These are phyloP conservation scores for Malacoraja senta DNA, from an alignment of 2,797 vertebrate species.

Conservation along the genomic window DNA sequence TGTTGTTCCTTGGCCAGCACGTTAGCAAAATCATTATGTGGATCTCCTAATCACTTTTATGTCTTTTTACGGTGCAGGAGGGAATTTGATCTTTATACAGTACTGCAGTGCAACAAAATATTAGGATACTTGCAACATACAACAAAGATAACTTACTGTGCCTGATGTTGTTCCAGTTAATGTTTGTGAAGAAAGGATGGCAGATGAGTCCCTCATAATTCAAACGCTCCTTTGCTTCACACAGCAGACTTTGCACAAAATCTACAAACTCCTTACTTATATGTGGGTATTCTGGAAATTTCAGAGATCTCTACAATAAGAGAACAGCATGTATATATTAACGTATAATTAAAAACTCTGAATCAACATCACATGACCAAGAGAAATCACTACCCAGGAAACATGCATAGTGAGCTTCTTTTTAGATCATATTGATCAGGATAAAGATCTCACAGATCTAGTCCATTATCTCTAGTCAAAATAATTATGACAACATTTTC, in stretches of 20 bases:
- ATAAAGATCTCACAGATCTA: neutral
- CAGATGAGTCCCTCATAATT: conserved; percentile 80
- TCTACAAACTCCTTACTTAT: conserved; percentile 74
- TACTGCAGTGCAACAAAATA: neutral
- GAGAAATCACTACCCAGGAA: neutral
- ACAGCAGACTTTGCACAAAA: conserved; percentile 80
- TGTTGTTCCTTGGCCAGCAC: neutral
- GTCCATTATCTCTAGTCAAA: neutral
- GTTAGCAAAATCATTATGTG: neutral
- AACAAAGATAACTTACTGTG: conserved; percentile 66
- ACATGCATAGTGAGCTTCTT: neutral
- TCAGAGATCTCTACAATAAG: conserved; percentile 69
- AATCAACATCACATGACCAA: neutral
- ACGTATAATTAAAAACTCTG: neutral
- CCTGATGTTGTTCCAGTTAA: conserved; percentile 79
- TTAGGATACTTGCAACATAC: conserved; percentile 40
- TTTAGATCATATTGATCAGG: neutral
- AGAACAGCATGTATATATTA: neutral
- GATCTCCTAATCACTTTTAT: neutral
- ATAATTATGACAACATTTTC: neutral
- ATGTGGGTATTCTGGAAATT: conserved; percentile 76
- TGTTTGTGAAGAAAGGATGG: conserved; percentile 80
- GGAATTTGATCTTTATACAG: neutral
- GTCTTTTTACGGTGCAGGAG: neutral
- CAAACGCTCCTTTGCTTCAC: conserved; percentile 74